Conservation (phyloP, 2,888 invertebrate species). For the Caenorhabditis virilis region DNA sequence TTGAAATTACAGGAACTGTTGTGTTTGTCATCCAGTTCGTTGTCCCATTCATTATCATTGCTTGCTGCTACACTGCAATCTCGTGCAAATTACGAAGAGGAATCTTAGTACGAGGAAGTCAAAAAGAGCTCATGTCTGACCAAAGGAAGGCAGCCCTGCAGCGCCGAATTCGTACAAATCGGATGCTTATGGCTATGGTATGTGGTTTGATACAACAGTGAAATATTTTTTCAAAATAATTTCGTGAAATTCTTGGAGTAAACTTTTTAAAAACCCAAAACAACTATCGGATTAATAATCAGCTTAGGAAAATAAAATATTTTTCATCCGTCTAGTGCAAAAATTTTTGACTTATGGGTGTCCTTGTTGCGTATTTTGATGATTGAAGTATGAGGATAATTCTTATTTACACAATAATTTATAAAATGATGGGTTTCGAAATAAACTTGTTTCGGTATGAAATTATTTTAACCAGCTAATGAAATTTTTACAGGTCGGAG, state of each 20-base stretch:
- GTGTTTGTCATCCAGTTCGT: slow-evolving; percentile 65
- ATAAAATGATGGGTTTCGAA: too few species aligned
- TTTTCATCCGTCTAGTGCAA: too few species aligned
- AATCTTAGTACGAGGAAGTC: slow-evolving; percentile 50
- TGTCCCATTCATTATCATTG: slow-evolving; percentile 62
- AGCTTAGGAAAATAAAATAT: too few species aligned
- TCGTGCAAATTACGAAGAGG: slow-evolving; percentile 58
- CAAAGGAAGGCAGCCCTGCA: slow-evolving; percentile 71
- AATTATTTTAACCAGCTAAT: neutral
- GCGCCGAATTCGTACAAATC: slow-evolving; percentile 87
- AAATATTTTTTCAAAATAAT: slow-evolving; percentile 1
- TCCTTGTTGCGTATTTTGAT: too few species aligned
- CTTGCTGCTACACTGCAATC: slow-evolving; percentile 64
- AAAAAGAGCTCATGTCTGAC: slow-evolving; percentile 53
- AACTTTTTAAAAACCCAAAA: too few species aligned
- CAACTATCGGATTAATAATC: too few species aligned
- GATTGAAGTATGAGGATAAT: too few species aligned
- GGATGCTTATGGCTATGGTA: slow-evolving; percentile 96
- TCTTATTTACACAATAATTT: too few species aligned
- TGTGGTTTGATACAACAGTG: too few species aligned
- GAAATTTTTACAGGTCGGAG: slow-evolving; percentile 72
- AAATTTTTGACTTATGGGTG: too few species aligned
- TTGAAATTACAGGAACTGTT: slow-evolving; percentile 52
- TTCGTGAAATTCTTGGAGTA: neutral
- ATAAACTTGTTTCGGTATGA: too few species aligned